These are phyloP conservation scores for Sarcophaga rosellei DNA, from an alignment of 2,888 invertebrate genomes.

Conservation along the genomic window DNA sequence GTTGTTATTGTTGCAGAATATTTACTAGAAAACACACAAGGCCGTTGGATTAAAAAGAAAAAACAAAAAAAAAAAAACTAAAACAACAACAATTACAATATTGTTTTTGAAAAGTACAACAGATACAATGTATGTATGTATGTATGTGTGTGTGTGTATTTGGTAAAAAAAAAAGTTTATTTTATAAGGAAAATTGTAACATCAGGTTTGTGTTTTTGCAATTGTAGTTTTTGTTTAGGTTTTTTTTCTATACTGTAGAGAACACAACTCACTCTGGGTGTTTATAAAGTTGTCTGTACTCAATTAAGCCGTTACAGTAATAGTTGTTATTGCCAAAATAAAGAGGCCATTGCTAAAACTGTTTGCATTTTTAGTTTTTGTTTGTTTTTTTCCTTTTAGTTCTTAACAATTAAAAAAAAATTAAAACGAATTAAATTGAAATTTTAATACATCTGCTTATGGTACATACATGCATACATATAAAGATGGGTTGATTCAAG, in stretches of 20 bases:
- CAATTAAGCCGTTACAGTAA: constrained; percentile 56
- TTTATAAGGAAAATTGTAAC: constrained; percentile 57
- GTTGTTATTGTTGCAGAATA: constrained; percentile 28
- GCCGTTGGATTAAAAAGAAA: constrained; percentile 56
- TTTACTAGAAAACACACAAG: constrained; percentile 54
- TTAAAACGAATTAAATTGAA: no score
- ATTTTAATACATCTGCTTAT: no score
- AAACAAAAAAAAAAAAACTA: constrained; percentile 16
- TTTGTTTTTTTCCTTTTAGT: neutral
- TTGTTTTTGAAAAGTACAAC: constrained; percentile 2
- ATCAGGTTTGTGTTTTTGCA: constrained; percentile 45
- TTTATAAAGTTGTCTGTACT: neutral
- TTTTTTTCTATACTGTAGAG: no score
- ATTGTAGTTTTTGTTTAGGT: neutral
- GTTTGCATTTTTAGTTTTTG: neutral
- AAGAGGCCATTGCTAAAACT: neutral
- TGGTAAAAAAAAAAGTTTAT: neutral
- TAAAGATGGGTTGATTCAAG: no score
- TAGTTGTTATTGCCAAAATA: neutral
- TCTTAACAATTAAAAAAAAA: no score
- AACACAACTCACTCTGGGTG: no score
- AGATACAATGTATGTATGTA: neutral
- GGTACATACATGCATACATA: neutral
- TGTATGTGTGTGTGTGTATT: neutral
- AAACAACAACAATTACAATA: constrained; percentile 17